Evolutionary conservation across 2,797 vertebrate species (phyloP).

Genomic region (Trichosurus vulpecula): DNA sequence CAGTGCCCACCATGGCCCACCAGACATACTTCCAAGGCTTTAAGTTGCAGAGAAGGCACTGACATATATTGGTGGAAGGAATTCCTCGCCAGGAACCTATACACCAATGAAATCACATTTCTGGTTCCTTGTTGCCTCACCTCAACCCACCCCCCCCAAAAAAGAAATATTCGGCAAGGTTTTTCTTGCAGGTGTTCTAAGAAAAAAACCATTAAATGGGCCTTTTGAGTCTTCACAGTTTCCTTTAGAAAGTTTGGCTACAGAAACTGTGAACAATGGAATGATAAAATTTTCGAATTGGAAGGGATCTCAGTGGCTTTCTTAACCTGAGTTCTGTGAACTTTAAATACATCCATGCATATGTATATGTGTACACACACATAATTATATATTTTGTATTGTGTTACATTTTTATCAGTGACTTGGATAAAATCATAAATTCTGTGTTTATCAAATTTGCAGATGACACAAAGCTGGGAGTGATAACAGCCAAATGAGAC

Average conservation of each 20-base stretch:
- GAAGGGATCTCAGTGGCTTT: not conserved
- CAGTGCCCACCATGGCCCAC: not conserved
- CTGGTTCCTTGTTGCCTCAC: not conserved
- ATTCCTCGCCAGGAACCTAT: not conserved
- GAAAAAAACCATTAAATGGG: constrained; percentile 53
- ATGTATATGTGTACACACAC: not conserved
- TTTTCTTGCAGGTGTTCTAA: constrained; percentile 60
- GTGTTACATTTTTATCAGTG: not conserved
- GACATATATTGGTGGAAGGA: not conserved
- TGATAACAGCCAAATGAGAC: not conserved
- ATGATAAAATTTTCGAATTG: not conserved
- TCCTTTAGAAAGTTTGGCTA: constrained; percentile 31
- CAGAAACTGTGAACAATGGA: constrained; percentile 13
- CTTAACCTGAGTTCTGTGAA: not conserved
- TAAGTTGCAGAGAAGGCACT: not conserved
- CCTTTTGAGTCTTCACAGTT: constrained; percentile 44
- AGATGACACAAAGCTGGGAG: not conserved
- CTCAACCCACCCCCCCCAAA: not conserved
- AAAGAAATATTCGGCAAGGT: constrained; percentile 22
- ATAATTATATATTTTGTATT: not conserved
- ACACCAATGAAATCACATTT: not conserved
- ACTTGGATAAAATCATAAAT: not conserved
- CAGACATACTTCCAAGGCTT: not conserved
- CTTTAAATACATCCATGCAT: not conserved
- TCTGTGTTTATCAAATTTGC: not conserved